Percentiles rank a stretch among this genome's conserved stretches.
Evolutionary conservation across 2,113 vertebrate genomes (phyloP).

Genomic region (Zeus faber): DNA sequence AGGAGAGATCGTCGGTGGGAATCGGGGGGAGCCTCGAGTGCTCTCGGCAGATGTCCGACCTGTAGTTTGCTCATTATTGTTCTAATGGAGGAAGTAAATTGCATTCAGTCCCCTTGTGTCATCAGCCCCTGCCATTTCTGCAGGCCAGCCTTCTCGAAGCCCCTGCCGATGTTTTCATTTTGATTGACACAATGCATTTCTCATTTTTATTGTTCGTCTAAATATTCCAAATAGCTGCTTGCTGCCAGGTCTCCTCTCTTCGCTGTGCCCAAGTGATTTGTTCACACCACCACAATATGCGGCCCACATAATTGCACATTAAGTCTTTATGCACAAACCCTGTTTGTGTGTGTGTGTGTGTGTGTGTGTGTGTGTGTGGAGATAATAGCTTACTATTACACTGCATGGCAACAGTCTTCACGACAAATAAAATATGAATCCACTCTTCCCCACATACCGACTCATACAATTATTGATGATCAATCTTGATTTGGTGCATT

Average conservation of each 20-base stretch:
- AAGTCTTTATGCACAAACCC: slow-evolving; percentile 28
- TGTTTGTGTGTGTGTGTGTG: neutral
- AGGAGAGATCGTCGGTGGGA: slow-evolving; percentile 3
- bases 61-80: slow-evolving; percentile 51
- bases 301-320: slow-evolving; percentile 42
- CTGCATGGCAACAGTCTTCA: too few species aligned
- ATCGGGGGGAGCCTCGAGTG: slow-evolving; percentile 19
- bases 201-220: slow-evolving; percentile 23
- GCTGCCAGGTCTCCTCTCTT: slow-evolving; percentile 24
- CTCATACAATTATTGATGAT: too few species aligned
- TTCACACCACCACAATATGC: slow-evolving; percentile 12
- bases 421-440: too few species aligned
- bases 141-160: slow-evolving; percentile 21
- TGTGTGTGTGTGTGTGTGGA: neutral
- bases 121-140: slow-evolving; percentile 15
- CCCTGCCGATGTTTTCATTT: slow-evolving; percentile 13
- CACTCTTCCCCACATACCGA: too few species aligned
- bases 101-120: slow-evolving; percentile 38
- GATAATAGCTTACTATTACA: too few species aligned
- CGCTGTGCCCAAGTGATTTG: slow-evolving; percentile 6
- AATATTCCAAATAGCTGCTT: slow-evolving; percentile 23
- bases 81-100: slow-evolving; percentile 41
- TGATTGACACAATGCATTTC: slow-evolving; percentile 23
- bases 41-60: slow-evolving; percentile 34
- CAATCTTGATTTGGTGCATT: too few species aligned